Evolutionary conservation across 2,888 invertebrate genomes (phyloP).

Genomic region (Acleris cristana): DNA sequence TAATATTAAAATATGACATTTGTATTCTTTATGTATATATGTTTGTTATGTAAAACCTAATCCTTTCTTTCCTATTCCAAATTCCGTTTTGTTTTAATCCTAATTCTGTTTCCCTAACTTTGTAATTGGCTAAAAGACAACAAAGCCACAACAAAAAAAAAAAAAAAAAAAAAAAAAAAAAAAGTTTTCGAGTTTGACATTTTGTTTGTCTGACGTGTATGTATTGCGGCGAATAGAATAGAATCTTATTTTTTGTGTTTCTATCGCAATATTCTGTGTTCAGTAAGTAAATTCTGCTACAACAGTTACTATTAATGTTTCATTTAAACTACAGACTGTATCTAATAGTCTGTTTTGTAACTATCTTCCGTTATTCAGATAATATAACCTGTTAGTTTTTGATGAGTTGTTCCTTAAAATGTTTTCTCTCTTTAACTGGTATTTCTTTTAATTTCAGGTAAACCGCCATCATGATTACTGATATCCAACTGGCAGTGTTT

Average conservation of each 20-base stretch:
- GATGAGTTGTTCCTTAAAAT: too few species aligned
- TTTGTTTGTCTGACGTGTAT: constrained; percentile 36
- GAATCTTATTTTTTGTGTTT: constrained; percentile 4
- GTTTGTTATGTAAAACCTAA: too few species aligned
- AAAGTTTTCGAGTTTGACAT: constrained; percentile 5
- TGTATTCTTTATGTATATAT: too few species aligned
- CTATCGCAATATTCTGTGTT: neutral
- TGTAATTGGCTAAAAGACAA: too few species aligned
- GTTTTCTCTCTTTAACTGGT: neutral
- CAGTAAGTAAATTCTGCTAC: constrained; percentile 9
- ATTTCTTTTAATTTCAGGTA: constrained; percentile 42
- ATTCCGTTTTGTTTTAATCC: too few species aligned
- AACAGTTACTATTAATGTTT: too few species aligned
- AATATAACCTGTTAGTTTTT: neutral
- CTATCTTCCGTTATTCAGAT: neutral
- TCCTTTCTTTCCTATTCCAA: too few species aligned
- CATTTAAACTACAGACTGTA: too few species aligned
- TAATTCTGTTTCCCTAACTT: too few species aligned
- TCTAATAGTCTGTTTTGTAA: neutral
- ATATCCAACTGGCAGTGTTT: constrained; percentile 97
- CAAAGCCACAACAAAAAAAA: too few species aligned
- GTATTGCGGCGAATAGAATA: constrained; percentile 20
- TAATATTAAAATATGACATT: too few species aligned
- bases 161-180: too few species aligned
- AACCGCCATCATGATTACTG: constrained; percentile 91